phyloP scores from a whole-genome alignment of 2,888 invertebrate species.

The Nipponacmea schrenckii region DNA sequence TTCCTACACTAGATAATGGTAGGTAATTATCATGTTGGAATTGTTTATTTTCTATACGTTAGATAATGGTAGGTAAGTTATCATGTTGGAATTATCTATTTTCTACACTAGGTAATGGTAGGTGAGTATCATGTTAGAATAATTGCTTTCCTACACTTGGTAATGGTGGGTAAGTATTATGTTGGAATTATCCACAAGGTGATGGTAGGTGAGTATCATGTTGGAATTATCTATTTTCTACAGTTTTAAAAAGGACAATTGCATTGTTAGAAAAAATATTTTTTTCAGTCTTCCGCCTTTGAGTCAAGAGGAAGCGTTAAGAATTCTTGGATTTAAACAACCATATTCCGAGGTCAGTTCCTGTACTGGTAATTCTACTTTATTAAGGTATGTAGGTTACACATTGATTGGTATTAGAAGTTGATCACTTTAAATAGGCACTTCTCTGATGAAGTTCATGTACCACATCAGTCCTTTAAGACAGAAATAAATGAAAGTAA shows the following conservation, averaged over 20 bases:
- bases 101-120: too few relatives aligned
- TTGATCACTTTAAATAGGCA: background rate
- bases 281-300: slow-evolving; percentile 53
- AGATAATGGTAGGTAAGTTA: slow-evolving; percentile 55
- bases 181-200: slow-evolving; percentile 60
- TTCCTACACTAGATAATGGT: slow-evolving; percentile 59
- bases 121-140: slow-evolving; percentile 60
- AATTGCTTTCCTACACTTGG: slow-evolving; percentile 61
- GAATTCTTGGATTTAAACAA: slow-evolving; percentile 54
- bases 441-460: background rate
- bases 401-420: background rate
- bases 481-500: too few relatives aligned
- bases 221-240: slow-evolving; percentile 60
- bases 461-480: background rate
- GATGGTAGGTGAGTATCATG: slow-evolving; percentile 60
- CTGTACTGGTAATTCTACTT: slow-evolving; percentile 59
- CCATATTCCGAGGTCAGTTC: slow-evolving; percentile 60
- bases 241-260: too few relatives aligned
- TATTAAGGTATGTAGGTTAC: slow-evolving; percentile 49
- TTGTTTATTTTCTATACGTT: slow-evolving; percentile 42
- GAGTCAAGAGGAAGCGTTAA: slow-evolving; percentile 61
- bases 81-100: background rate
- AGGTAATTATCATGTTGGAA: slow-evolving; percentile 39
- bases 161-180: slow-evolving; percentile 59
- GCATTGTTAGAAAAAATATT: too few relatives aligned